phyloP scores from a whole-genome alignment of 1,140 invertebrate species.

The Leptinotarsa texana region DNA sequence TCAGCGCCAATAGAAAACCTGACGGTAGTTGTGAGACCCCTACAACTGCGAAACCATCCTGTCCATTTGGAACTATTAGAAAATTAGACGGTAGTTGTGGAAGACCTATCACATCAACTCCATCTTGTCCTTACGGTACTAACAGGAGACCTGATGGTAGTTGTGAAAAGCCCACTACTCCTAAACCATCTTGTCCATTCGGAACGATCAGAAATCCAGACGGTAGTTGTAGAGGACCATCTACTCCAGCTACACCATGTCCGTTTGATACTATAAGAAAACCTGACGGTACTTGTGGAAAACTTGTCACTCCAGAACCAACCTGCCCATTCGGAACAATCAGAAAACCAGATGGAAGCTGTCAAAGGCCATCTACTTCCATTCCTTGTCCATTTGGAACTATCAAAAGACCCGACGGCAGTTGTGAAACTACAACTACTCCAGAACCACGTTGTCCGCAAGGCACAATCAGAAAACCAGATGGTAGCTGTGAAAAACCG shows the following conservation, averaged over 20 bases:
- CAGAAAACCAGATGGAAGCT: slow-evolving; percentile 22
- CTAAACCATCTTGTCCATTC: slow-evolving; percentile 32
- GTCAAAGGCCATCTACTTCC: slow-evolving; percentile 15
- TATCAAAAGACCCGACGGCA: neutral
- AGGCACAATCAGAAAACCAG: neutral
- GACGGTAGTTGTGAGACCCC: slow-evolving; percentile 14
- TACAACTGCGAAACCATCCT: neutral
- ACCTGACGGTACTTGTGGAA: slow-evolving; percentile 11
- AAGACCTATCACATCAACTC: neutral
- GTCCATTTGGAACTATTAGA: slow-evolving; percentile 14
- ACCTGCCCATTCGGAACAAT: slow-evolving; percentile 26
- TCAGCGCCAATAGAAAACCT: neutral
- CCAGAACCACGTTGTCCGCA: slow-evolving; percentile 7
- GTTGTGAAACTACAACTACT: neutral
- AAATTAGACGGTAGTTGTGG: slow-evolving; percentile 28
- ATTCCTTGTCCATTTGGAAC: slow-evolving; percentile 21
- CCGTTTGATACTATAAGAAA: slow-evolving; percentile 23
- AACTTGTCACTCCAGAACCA: neutral
- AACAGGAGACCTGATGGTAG: slow-evolving; percentile 31
- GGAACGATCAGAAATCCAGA: slow-evolving; percentile 20
- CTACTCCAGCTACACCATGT: slow-evolving; percentile 30
- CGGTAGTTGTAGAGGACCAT: slow-evolving; percentile 13
- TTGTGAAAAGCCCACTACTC: slow-evolving; percentile 20
- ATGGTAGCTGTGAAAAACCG: neutral
- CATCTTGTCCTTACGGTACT: slow-evolving; percentile 33